These are phyloP conservation scores for Drosophila repleta DNA, from an alignment of 1,140 invertebrate species.

Conservation along the genomic window DNA sequence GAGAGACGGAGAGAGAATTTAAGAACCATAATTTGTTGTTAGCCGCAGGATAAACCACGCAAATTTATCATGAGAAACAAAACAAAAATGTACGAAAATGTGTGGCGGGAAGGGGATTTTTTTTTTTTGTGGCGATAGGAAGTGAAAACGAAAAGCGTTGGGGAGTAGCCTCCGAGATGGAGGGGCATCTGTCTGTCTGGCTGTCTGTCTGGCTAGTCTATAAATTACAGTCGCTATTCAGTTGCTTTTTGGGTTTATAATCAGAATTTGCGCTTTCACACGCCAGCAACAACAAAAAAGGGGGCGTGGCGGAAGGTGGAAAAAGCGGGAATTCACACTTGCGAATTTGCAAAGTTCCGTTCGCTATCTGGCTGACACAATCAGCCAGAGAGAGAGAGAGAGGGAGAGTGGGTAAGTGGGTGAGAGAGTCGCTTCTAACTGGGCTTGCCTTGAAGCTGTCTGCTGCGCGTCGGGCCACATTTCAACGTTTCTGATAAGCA, in stretches of 20 bases:
- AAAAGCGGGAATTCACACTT: conserved; percentile 16
- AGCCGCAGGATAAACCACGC: conserved; percentile 76
- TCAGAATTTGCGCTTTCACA: conserved; percentile 80
- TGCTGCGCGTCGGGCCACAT: conserved; percentile 18
- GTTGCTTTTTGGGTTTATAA: conserved; percentile 63
- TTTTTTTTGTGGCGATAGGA: conserved; percentile 43
- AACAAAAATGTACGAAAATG: conserved; percentile 45
- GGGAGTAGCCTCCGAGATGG: not conserved
- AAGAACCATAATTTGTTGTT: conserved; percentile 76
- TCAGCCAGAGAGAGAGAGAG: conserved; percentile 31
- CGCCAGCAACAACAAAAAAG: conserved; percentile 41
- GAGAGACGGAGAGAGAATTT: conserved; percentile 49
- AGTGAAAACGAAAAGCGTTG: conserved; percentile 75
- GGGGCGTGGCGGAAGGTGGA: conserved; percentile 10
- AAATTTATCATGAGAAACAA: conserved; percentile 78
- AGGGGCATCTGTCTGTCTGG: conserved; percentile 37
- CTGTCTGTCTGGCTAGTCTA: conserved; percentile 53
- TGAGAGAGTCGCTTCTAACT: conserved; percentile 53
- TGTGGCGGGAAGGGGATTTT: conserved; percentile 23
- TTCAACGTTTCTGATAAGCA: conserved; percentile 61
- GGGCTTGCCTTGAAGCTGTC: conserved; percentile 42
- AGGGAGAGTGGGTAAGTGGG: conserved; percentile 1
- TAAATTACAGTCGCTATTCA: conserved; percentile 72
- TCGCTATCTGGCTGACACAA: conserved; percentile 72
- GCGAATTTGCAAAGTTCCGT: conserved; percentile 53